Conservation (phyloP, 2,113 vertebrate species). For the Galbula dea region DNA sequence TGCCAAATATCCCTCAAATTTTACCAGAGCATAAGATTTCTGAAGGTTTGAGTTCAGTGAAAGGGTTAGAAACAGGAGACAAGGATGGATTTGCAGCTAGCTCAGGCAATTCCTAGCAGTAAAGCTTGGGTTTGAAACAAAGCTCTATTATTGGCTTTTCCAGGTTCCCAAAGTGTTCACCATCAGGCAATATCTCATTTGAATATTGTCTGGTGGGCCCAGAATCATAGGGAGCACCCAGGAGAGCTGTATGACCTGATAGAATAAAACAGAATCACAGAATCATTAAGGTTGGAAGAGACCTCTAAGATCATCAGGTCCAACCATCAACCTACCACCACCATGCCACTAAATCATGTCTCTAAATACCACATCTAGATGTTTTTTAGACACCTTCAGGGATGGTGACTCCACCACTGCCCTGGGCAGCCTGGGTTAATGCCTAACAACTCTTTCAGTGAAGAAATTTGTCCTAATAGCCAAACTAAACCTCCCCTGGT, state of each 20-base stretch:
- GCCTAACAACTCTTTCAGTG: too few species aligned
- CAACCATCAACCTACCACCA: too few species aligned
- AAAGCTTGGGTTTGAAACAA: background rate
- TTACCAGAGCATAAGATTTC: background rate
- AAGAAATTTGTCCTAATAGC: too few species aligned
- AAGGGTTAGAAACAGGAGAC: background rate
- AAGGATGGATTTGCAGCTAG: background rate
- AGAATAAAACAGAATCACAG: too few species aligned
- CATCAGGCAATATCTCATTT: background rate
- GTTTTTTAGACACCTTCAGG: too few species aligned
- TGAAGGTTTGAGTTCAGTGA: background rate
- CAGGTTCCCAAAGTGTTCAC: background rate
- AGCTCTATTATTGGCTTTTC: background rate
- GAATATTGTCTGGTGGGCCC: background rate
- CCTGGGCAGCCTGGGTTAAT: too few species aligned
- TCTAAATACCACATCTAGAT: too few species aligned
- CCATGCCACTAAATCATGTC: too few species aligned
- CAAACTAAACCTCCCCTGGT: too few species aligned
- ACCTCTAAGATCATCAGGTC: too few species aligned
- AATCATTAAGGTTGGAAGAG: too few species aligned
- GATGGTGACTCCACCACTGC: too few species aligned
- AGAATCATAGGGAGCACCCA: background rate
- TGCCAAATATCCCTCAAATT: background rate
- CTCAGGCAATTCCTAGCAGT: background rate
- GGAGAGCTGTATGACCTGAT: background rate